Conservation (phyloP, 2,797 vertebrate species). For the Lacerta viridis region DNA sequence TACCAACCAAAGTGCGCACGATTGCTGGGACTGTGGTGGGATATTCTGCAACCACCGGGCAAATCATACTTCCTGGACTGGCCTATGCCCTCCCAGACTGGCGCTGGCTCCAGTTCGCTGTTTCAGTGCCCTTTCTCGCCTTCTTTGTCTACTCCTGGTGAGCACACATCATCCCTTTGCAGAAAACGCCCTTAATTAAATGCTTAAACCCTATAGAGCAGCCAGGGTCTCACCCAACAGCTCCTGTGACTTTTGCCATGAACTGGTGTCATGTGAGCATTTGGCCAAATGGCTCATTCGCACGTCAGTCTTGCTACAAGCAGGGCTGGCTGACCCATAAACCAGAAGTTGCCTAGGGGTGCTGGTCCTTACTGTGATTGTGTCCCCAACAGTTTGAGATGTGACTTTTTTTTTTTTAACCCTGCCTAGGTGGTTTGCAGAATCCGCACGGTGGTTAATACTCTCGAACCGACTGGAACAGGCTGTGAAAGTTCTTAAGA, state of each 20-base stretch:
- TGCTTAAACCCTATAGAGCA: background rate
- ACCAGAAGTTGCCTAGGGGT: too few relatives aligned
- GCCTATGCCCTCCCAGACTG: slow-evolving; percentile 81
- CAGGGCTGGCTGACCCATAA: too few relatives aligned
- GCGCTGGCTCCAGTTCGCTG: slow-evolving; percentile 79
- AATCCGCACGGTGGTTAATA: slow-evolving; percentile 62
- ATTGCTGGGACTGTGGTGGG: slow-evolving; percentile 78
- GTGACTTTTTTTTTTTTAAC: background rate
- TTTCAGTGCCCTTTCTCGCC: slow-evolving; percentile 76
- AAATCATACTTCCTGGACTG: slow-evolving; percentile 79
- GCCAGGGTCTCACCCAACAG: too few relatives aligned
- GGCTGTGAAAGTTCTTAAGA: slow-evolving; percentile 48
- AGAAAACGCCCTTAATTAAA: too few relatives aligned
- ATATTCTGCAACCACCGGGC: slow-evolving; percentile 82
- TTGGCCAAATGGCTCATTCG: too few relatives aligned
- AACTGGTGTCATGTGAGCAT: background rate
- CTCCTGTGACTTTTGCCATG: background rate
- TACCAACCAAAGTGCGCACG: slow-evolving; percentile 79
- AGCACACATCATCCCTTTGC: slow-evolving; percentile 24
- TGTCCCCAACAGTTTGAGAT: background rate
- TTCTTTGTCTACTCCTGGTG: slow-evolving; percentile 84
- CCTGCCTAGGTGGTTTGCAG: slow-evolving; percentile 47
- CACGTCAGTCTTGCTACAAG: too few relatives aligned
- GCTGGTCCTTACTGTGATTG: too few relatives aligned
- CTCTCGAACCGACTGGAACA: slow-evolving; percentile 43